phyloP scores from a whole-genome alignment of 2,888 invertebrate species.

The Leucozona laternaria region DNA sequence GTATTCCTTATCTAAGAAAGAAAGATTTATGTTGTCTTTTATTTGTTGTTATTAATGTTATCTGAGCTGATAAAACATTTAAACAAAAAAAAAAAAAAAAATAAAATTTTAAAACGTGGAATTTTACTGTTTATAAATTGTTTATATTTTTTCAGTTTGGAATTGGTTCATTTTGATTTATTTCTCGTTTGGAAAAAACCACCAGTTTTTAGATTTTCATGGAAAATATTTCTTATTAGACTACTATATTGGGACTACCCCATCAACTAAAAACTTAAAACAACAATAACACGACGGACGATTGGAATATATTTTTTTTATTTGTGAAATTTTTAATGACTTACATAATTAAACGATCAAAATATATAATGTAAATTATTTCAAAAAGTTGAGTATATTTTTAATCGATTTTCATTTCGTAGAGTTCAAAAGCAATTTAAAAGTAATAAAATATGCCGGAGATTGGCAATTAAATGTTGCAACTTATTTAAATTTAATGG shows the following conservation, averaged over 20 bases:
- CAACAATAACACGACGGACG: neutral
- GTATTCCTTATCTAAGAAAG: neutral
- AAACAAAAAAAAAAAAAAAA: neutral
- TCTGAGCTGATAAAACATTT: neutral
- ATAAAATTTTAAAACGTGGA: neutral
- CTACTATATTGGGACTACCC: neutral
- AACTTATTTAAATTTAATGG: constrained; percentile 17
- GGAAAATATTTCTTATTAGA: neutral
- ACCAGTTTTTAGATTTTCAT: neutral
- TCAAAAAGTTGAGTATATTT: constrained; percentile 16
- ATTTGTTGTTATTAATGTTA: constrained; percentile 29
- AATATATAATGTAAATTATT: constrained; percentile 15
- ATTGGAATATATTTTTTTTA: constrained; percentile 4
- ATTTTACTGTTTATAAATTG: constrained; percentile 6
- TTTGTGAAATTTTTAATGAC: constrained; percentile 8
- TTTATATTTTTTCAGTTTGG: neutral
- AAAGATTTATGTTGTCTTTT: constrained; percentile 33
- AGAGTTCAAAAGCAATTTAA: constrained; percentile 44
- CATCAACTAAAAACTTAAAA: neutral
- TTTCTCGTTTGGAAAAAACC: neutral
- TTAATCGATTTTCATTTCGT: constrained; percentile 10
- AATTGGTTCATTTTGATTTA: neutral
- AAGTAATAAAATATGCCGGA: constrained; percentile 39
- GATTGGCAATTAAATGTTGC: constrained; percentile 43
- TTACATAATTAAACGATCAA: neutral